Percentiles rank a stretch among this genome's conserved stretches.
phyloP scores from a whole-genome alignment of 2,888 invertebrate species.

The Trachelus stipa region DNA sequence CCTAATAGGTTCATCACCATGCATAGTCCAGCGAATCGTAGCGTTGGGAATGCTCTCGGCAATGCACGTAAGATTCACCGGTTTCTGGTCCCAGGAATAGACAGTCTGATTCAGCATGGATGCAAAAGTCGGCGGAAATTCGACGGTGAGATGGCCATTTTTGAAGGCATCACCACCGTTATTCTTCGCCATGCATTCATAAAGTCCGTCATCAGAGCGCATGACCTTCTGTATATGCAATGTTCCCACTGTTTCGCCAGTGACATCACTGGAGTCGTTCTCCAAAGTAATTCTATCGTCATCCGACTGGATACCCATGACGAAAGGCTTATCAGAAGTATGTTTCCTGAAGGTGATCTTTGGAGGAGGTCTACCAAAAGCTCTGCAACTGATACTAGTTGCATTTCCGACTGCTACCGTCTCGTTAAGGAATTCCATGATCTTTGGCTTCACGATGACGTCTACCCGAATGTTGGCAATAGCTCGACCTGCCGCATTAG shows the following conservation, averaged over 20 bases:
- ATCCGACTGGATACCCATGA: slow-evolving; percentile 73
- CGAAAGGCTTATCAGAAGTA: slow-evolving; percentile 74
- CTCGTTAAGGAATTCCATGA: slow-evolving; percentile 81
- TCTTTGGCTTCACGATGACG: slow-evolving; percentile 82
- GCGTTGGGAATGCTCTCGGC: slow-evolving; percentile 94
- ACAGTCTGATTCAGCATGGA: slow-evolving; percentile 77
- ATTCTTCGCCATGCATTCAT: slow-evolving; percentile 87
- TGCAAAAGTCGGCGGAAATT: slow-evolving; percentile 85
- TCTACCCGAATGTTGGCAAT: slow-evolving; percentile 76
- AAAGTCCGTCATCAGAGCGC: slow-evolving; percentile 86
- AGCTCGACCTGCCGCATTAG: slow-evolving; percentile 81
- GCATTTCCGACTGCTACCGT: slow-evolving; percentile 75
- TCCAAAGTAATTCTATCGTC: slow-evolving; percentile 78
- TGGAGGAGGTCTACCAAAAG: slow-evolving; percentile 85
- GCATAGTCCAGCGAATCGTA: slow-evolving; percentile 84
- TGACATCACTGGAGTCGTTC: slow-evolving; percentile 69
- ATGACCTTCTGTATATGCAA: slow-evolving; percentile 76
- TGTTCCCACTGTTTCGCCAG: slow-evolving; percentile 74
- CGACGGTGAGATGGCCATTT: slow-evolving; percentile 85
- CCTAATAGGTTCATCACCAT: slow-evolving; percentile 47
- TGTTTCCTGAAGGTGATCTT: slow-evolving; percentile 83
- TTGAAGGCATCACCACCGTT: slow-evolving; percentile 80
- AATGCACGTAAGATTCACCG: slow-evolving; percentile 87
- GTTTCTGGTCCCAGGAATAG: slow-evolving; percentile 85
- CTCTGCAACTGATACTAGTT: slow-evolving; percentile 79